A percentile compares a stretch with the other conserved stretches of the same genome.
Conservation (phyloP, 2,113 vertebrate species). For the Halcyon senegalensis region DNA sequence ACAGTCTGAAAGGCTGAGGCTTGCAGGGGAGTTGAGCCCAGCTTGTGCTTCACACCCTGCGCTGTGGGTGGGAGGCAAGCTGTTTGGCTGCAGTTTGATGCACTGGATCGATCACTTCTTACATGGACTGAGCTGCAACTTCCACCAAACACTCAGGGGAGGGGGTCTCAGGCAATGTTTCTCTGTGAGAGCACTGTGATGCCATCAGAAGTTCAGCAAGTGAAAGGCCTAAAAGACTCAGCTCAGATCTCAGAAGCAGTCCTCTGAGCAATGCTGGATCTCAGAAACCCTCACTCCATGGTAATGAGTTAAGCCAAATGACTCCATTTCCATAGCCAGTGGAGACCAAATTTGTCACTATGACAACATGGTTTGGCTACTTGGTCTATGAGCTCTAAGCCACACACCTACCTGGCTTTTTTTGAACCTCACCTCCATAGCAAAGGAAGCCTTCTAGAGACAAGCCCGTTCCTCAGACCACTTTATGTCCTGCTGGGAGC, state of each 20-base stretch:
- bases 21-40: rapidly evolving
- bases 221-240: not conserved
- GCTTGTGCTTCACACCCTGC: rapidly evolving
- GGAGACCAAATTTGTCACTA: rapidly evolving
- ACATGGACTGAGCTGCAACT: rapidly evolving
- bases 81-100: rapidly evolving
- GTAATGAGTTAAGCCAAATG: not conserved
- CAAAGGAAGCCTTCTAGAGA: not conserved
- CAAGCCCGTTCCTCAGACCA: not conserved
- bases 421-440: not conserved
- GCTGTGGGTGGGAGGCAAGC: not conserved
- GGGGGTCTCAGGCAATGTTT: rapidly evolving
- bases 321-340: not conserved
- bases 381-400: not conserved
- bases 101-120: rapidly evolving
- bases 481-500: not conserved
- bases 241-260: not conserved
- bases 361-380: not conserved
- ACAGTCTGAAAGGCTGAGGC: not conserved
- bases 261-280: not conserved
- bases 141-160: rapidly evolving
- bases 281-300: not conserved
- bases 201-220: not conserved
- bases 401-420: not conserved
- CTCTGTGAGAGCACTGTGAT: rapidly evolving